Conservation (phyloP, 1,140 invertebrate genomes). For the Lepidurus arcticus region DNA sequence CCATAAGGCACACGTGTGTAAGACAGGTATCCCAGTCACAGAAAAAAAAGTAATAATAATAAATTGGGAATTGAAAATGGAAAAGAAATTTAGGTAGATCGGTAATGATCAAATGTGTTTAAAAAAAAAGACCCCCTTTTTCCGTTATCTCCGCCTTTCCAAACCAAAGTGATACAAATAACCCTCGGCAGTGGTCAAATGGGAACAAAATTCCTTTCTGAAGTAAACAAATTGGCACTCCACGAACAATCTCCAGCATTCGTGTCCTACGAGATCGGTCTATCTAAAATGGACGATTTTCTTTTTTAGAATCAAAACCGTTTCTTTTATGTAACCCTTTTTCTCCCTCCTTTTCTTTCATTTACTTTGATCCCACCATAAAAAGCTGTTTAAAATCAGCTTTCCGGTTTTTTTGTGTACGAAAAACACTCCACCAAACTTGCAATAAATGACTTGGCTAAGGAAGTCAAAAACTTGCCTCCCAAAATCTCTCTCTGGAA, state of each 20-base stretch:
- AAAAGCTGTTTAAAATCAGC: too few relatives aligned
- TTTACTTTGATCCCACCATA: too few relatives aligned
- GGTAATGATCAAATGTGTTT: too few relatives aligned
- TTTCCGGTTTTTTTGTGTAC: too few relatives aligned
- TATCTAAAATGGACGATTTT: not conserved
- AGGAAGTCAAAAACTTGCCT: not conserved
- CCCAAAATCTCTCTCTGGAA: not conserved
- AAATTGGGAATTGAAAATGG: too few relatives aligned
- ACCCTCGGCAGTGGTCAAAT: constrained; percentile 12
- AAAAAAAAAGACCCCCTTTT: too few relatives aligned
- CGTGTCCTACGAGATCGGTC: not conserved
- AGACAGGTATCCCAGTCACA: not conserved
- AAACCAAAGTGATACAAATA: not conserved
- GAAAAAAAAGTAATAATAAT: not conserved
- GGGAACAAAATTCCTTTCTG: not conserved
- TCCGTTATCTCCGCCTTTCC: too few relatives aligned
- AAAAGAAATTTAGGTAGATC: too few relatives aligned
- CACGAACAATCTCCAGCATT: not conserved
- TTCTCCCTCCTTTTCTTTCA: too few relatives aligned
- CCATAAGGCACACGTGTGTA: constrained; percentile 5
- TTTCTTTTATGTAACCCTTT: not conserved
- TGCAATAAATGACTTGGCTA: too few relatives aligned
- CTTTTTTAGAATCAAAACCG: not conserved
- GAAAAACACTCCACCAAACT: too few relatives aligned
- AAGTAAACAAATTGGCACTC: constrained; percentile 1